Conservation (phyloP, 2,888 invertebrate genomes). For the Brachyptera putata region DNA sequence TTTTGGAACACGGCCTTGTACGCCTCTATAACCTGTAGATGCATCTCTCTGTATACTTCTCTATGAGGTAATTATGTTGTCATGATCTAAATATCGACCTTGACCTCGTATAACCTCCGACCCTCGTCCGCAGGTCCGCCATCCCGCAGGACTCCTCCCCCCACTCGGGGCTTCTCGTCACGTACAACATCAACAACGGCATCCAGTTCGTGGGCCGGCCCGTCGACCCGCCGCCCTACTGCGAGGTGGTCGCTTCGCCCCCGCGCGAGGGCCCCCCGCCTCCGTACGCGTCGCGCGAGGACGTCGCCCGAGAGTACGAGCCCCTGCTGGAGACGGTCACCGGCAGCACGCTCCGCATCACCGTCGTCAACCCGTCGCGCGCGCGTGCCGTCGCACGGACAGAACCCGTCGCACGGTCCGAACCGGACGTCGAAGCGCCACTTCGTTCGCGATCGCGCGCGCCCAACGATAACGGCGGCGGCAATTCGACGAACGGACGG, state of each 20-base stretch:
- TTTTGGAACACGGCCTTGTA: too few species aligned
- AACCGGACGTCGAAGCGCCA: too few species aligned
- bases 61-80: too few species aligned
- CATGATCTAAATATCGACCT: too few species aligned
- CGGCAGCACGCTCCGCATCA: constrained; percentile 10
- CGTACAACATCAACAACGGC: constrained; percentile 46
- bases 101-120: too few species aligned
- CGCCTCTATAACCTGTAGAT: too few species aligned
- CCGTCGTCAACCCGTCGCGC: constrained; percentile 2
- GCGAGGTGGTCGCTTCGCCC: constrained; percentile 42
- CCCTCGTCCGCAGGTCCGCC: background rate
- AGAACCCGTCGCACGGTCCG: too few species aligned
- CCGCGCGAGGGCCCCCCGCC: constrained; percentile 49
- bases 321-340: background rate
- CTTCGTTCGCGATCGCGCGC: too few species aligned
- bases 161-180: constrained; percentile 41
- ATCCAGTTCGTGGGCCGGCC: constrained; percentile 45
- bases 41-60: too few species aligned
- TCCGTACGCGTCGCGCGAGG: constrained; percentile 44
- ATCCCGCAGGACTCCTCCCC: constrained; percentile 14
- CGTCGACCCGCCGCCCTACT: constrained; percentile 46
- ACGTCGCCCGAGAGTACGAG: constrained; percentile 28
- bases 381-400: background rate
- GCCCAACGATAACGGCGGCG: too few species aligned
- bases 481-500: too few species aligned